phyloP scores from a whole-genome alignment of 2,797 vertebrate species.

The Oreochromis mossambicus region DNA sequence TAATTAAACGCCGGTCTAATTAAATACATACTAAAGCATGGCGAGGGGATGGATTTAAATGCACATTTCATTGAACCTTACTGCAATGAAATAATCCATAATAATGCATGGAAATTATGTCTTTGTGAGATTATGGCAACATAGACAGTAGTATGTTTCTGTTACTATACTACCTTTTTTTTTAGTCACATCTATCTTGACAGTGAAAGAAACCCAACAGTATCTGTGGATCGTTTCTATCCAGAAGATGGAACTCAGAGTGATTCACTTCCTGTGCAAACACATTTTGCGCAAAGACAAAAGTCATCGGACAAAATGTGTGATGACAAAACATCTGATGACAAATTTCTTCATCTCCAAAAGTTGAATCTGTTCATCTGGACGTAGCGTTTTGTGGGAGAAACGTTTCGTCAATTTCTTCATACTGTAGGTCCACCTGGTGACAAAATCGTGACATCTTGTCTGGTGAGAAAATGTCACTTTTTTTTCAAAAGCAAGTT shows the following conservation, averaged over 20 bases:
- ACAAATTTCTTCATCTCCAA: not conserved
- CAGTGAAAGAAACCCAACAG: not conserved
- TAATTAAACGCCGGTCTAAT: not conserved
- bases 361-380: too few species aligned
- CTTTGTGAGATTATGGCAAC: not conserved
- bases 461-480: not conserved
- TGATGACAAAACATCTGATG: not conserved
- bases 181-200: not conserved
- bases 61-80: not conserved
- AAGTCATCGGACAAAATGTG: not conserved
- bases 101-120: not conserved
- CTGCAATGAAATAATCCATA: not conserved
- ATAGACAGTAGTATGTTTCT: not conserved
- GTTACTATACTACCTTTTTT: not conserved
- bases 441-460: not conserved
- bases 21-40: not conserved
- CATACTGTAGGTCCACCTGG: not conserved
- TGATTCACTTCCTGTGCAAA: not conserved
- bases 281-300: not conserved
- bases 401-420: too few species aligned
- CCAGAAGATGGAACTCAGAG: not conserved
- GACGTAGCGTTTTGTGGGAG: too few species aligned
- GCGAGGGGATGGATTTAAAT: fast-evolving
- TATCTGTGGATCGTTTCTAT: not conserved
- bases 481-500: not conserved